Evolutionary conservation across 2,888 invertebrate species (phyloP).

Genomic region (Podabrus alpinus): DNA sequence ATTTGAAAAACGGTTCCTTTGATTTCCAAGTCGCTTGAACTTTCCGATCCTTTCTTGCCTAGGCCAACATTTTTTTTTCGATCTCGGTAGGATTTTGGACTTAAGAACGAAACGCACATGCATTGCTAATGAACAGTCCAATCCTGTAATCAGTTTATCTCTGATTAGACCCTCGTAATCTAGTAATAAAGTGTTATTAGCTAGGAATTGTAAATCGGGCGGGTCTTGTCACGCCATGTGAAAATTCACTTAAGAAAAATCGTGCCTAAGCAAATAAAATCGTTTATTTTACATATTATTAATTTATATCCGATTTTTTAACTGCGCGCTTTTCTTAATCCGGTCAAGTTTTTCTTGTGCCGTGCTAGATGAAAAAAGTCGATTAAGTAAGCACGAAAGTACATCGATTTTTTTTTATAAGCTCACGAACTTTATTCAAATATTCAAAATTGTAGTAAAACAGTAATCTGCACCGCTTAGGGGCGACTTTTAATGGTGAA

Average conservation of each 20-base stretch:
- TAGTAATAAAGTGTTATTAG: constrained; percentile 31
- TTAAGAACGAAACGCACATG: constrained; percentile 19
- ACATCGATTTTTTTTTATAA: constrained; percentile 11
- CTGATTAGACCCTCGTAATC: constrained; percentile 31
- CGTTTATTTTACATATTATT: not conserved
- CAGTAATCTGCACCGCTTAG: not conserved
- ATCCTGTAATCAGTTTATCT: constrained; percentile 29
- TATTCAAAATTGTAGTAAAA: constrained; percentile 14
- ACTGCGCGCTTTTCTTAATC: constrained; percentile 1
- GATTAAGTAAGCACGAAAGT: constrained; percentile 15
- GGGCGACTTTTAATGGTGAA: constrained; percentile 2
- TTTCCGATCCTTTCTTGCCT: not conserved
- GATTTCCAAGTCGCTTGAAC: not conserved
- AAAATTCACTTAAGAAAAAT: constrained; percentile 18
- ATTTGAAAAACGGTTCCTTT: not conserved
- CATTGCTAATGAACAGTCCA: constrained; percentile 26
- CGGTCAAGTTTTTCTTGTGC: constrained; percentile 4
- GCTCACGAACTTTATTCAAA: constrained; percentile 17
- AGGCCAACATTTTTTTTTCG: not conserved
- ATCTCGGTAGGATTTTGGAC: not conserved
- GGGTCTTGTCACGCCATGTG: constrained; percentile 22
- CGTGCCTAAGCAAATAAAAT: not conserved
- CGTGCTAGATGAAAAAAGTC: constrained; percentile 11
- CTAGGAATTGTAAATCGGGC: constrained; percentile 24
- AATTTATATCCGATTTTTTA: not conserved